Conservation (phyloP, 1,140 invertebrate genomes). For the Rhopalosiphum padi region DNA sequence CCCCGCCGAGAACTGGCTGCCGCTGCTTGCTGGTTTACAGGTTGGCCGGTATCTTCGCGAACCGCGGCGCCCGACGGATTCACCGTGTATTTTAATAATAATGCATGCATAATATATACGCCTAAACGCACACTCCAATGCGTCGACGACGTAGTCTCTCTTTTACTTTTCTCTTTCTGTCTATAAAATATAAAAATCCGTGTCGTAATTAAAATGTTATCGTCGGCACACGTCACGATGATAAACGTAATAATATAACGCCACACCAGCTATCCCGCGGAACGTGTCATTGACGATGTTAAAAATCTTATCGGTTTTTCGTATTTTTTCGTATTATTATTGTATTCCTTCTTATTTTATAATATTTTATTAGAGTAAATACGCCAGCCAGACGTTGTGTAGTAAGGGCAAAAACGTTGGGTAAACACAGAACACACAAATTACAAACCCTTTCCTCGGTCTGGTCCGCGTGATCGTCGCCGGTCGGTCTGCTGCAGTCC, state of each 20-base stretch:
- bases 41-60: not conserved
- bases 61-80: not conserved
- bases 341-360: not conserved
- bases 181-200: not conserved
- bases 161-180: no score
- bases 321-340: not conserved
- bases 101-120: not conserved
- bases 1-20: not conserved
- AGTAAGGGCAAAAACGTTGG: not conserved
- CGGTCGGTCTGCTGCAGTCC: not conserved
- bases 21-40: not conserved
- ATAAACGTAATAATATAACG: not conserved
- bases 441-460: constrained; percentile 34
- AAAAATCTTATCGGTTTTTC: not conserved
- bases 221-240: not conserved
- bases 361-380: constrained; percentile 25
- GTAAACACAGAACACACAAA: not conserved
- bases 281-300: not conserved
- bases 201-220: constrained; percentile 3
- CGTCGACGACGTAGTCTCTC: no score
- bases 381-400: not conserved
- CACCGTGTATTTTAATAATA: not conserved
- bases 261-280: not conserved
- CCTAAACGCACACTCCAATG: not conserved
- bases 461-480: not conserved